phyloP scores from a whole-genome alignment of 2,113 vertebrate species.

The Rousettus leschenaultii region DNA sequence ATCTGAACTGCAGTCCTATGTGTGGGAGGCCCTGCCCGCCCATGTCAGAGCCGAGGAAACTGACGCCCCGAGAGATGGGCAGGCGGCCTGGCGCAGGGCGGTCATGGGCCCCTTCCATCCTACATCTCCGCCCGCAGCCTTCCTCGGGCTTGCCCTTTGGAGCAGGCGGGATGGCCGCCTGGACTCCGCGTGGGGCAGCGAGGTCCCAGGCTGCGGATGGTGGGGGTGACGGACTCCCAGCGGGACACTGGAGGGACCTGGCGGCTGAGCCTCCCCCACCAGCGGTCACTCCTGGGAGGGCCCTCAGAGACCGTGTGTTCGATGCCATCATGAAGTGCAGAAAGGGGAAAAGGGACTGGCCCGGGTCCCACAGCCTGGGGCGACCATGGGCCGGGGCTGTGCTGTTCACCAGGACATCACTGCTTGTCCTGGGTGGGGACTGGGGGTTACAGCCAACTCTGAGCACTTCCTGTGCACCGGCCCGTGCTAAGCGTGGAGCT shows the following conservation, averaged over 20 bases:
- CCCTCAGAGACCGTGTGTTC: not conserved
- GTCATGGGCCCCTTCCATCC: not conserved
- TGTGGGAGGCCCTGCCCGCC: not conserved
- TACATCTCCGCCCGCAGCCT: not conserved
- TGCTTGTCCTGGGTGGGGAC: fast-evolving
- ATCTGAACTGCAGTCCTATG: not conserved
- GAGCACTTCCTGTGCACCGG: not conserved
- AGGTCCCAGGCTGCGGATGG: not conserved
- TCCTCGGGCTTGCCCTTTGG: not conserved
- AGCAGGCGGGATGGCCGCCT: not conserved
- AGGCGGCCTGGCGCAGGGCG: not conserved
- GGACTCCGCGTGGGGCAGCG: not conserved
- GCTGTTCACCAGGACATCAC: not conserved
- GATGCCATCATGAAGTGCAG: not conserved
- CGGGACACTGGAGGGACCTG: not conserved
- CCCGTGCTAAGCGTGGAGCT: not conserved
- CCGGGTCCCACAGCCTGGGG: not conserved
- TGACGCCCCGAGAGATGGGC: fast-evolving
- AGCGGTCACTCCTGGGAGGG: not conserved
- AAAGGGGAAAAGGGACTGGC: not conserved
- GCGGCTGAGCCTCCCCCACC: not conserved
- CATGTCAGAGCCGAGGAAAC: not conserved
- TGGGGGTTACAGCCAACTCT: fast-evolving
- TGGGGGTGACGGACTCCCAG: not conserved
- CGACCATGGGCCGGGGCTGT: too few relatives aligned